These are phyloP conservation scores for Cheilosia vulpina DNA, from an alignment of 2,888 invertebrate genomes.

Conservation along the genomic window DNA sequence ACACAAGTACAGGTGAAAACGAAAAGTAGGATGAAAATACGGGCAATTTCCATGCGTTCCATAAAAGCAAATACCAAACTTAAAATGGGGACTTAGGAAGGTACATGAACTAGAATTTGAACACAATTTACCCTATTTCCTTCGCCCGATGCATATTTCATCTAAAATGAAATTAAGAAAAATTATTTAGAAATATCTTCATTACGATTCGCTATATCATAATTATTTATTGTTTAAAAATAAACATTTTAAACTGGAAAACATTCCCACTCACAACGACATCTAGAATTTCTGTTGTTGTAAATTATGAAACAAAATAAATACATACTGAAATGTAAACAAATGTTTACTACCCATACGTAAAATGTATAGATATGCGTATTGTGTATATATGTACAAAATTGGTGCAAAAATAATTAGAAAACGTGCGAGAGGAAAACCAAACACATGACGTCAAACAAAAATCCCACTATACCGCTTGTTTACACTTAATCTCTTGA, in stretches of 20 bases:
- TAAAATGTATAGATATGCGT: not conserved
- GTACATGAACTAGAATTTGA: constrained; percentile 3
- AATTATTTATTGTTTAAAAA: not conserved
- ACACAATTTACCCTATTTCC: constrained; percentile 70
- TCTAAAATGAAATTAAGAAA: constrained; percentile 79
- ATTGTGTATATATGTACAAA: not conserved
- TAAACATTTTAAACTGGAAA: constrained; percentile 5
- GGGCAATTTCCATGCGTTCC: not conserved
- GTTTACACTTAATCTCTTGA: constrained; percentile 35
- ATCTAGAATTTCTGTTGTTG: constrained; percentile 41
- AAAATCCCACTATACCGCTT: constrained; percentile 4
- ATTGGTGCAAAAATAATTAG: not conserved
- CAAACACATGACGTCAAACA: constrained; percentile 49
- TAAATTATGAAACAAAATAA: constrained; percentile 16
- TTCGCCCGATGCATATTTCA: constrained; percentile 77
- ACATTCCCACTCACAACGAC: constrained; percentile 53
- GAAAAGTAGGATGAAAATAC: not conserved
- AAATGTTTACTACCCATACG: not conserved
- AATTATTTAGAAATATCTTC: constrained; percentile 50
- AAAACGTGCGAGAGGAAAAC: constrained; percentile 27
- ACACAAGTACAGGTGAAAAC: no score
- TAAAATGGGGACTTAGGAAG: not conserved
- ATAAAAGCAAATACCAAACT: not conserved
- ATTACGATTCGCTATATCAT: not conserved
- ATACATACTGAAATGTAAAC: not conserved